Base-by-base conservation (phyloP, 2,797 vertebrate species). In the Anguilla megastoma region DNA sequence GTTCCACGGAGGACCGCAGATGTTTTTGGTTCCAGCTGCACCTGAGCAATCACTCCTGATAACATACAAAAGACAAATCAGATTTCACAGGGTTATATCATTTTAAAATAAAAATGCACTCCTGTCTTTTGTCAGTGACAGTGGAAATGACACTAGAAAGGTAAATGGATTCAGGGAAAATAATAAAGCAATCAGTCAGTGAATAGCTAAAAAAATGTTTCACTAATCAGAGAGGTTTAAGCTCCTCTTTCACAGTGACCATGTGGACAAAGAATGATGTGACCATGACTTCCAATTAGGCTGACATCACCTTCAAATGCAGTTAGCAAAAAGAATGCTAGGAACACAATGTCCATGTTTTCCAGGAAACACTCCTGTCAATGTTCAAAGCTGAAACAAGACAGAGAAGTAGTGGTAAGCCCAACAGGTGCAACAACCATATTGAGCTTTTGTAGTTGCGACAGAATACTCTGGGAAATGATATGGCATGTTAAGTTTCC, bases 11-110 rank as follows among this genome's bases (percentile, higher is more conserved):
- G 93, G n/a, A 90, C 93, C 0, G 86, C 52, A 3, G 14, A 16
- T 14, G 84, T 90, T 2, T 21, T 5, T 0, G 96, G 96, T 89
- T 92, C 36, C 85, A 96, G 76, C 54, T 89, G 87, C 63, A 94
- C 56, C 80, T 89, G 16, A 5, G 85, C 87, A 1, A 82, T 79
- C 36, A 86, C 48, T 0, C 41, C 94, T 95, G 90, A 18, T 7
- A 63, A 80, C 0, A 84, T 76, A 76, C 30, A 74, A 45, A 18
- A 63, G 10, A 10, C 9, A 85, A 3, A 80, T 83, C 18, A 14
- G 41, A 56, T 56, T 50, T 66, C 60, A 45, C 2, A 50, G 80
- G 41, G 80, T 50, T 45, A 18, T 10, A 83, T 33, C 2, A 2
- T 79, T 41, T 41, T 16, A 79, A 33, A 79, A 16, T 79, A 33